Percentiles rank a stretch among this genome's conserved stretches.
Evolutionary conservation across 2,888 invertebrate genomes (phyloP).

Genomic region (Ischnura elegans): DNA sequence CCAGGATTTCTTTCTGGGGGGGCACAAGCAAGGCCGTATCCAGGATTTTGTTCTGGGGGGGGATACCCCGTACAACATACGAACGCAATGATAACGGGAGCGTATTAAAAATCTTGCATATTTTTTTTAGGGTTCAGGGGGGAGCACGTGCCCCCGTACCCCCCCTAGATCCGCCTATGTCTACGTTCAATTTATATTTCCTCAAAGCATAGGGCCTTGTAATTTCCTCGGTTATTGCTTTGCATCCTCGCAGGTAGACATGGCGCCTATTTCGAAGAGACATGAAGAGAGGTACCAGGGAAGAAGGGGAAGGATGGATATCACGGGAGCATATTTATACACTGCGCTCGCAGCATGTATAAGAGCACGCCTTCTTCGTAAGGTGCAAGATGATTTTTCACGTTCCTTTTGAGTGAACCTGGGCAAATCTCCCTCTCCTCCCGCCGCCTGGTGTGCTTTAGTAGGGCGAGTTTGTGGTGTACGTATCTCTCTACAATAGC

Average conservation of each 20-base stretch:
- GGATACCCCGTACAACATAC: too few species aligned
- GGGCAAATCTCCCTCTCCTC: not conserved
- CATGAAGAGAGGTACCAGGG: not conserved
- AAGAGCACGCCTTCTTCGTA: not conserved
- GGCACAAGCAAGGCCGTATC: too few species aligned
- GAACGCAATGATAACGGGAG: too few species aligned
- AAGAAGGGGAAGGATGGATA: not conserved
- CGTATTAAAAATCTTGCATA: too few species aligned
- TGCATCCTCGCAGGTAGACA: not conserved
- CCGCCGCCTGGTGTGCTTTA: not conserved
- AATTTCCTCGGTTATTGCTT: not conserved
- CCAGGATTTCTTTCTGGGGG: too few species aligned
- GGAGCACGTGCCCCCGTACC: too few species aligned
- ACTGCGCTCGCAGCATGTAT: not conserved
- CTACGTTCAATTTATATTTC: too few species aligned
- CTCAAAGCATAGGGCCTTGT: too few species aligned
- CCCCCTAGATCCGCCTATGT: too few species aligned
- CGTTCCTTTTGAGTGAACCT: slow-evolving; percentile 6
- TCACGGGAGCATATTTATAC: not conserved
- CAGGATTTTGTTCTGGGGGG: too few species aligned
- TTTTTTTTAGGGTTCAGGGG: too few species aligned
- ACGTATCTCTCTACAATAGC: slow-evolving; percentile 6
- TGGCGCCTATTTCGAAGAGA: not conserved
- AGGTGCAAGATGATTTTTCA: slow-evolving; percentile 2
- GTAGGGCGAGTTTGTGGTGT: not conserved